Evolutionary conservation across 2,113 vertebrate species (phyloP).

Genomic region (Dipodomys stephensi): DNA sequence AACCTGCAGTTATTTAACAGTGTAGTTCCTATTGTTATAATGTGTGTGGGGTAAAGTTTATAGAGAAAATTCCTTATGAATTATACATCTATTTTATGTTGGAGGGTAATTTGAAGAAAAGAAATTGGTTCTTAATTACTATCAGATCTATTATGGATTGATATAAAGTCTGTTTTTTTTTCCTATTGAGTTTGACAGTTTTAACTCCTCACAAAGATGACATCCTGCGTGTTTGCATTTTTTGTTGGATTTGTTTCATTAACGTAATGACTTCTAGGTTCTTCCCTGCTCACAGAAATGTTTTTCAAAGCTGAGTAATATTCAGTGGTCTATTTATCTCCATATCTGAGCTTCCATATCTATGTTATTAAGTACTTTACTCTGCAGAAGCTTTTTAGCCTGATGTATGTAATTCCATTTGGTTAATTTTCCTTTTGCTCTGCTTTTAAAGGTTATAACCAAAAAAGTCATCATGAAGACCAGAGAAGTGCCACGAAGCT

Average conservation of each 20-base stretch:
- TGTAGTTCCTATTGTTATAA: neutral
- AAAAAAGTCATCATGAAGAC: neutral
- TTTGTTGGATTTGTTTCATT: neutral
- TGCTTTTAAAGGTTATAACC: neutral
- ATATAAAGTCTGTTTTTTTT: neutral
- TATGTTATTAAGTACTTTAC: neutral
- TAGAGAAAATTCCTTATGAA: slow-evolving; percentile 17
- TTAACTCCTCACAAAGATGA: neutral
- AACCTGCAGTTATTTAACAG: neutral
- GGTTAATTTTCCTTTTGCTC: neutral
- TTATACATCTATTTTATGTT: neutral
- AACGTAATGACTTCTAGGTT: neutral
- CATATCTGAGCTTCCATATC: no score
- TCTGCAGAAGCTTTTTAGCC: neutral
- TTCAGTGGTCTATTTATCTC: no score
- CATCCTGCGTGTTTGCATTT: neutral
- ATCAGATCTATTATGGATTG: neutral
- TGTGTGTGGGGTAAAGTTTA: slow-evolving; percentile 58
- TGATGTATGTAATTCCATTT: neutral
- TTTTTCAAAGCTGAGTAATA: neutral
- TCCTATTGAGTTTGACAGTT: neutral
- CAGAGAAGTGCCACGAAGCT: no score
- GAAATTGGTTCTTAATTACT: neutral
- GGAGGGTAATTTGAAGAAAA: neutral
- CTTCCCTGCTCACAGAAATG: neutral